These are phyloP conservation scores for Leptocoma aspasia DNA, from an alignment of 2,113 vertebrate species.

Conservation along the genomic window DNA sequence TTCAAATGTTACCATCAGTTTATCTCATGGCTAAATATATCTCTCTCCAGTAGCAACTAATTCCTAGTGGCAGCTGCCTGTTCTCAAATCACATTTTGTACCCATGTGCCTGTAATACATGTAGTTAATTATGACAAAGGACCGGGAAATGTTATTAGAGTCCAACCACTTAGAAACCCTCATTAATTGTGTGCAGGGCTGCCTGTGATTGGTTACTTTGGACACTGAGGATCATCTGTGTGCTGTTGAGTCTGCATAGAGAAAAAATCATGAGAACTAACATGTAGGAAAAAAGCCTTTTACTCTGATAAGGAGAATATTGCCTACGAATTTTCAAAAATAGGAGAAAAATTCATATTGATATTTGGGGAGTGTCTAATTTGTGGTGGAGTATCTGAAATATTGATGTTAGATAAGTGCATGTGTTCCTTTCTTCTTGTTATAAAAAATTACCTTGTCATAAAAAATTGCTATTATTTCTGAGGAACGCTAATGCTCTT, in stretches of 20 bases:
- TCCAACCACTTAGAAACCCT: background rate
- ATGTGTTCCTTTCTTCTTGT: background rate
- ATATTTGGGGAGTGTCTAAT: background rate
- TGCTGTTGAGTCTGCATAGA: background rate
- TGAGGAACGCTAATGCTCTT: background rate
- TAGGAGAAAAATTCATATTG: background rate
- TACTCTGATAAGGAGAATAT: background rate
- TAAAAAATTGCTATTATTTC: background rate
- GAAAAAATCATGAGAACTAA: background rate
- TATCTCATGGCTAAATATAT: background rate
- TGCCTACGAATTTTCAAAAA: background rate
- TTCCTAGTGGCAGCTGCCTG: background rate
- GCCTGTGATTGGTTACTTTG: background rate
- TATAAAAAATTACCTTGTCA: background rate
- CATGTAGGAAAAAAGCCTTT: background rate
- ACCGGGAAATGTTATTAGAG: background rate
- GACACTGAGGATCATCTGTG: background rate
- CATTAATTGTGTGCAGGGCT: background rate
- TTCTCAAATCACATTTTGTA: conserved; percentile 27
- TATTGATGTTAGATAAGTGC: background rate
- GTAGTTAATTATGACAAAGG: background rate
- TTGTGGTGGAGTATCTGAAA: background rate
- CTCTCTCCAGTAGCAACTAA: background rate
- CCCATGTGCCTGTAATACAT: background rate
- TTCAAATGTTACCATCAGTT: background rate